These are phyloP conservation scores for Adelges cooleyi DNA, from an alignment of 1,140 invertebrate genomes.

Conservation along the genomic window DNA sequence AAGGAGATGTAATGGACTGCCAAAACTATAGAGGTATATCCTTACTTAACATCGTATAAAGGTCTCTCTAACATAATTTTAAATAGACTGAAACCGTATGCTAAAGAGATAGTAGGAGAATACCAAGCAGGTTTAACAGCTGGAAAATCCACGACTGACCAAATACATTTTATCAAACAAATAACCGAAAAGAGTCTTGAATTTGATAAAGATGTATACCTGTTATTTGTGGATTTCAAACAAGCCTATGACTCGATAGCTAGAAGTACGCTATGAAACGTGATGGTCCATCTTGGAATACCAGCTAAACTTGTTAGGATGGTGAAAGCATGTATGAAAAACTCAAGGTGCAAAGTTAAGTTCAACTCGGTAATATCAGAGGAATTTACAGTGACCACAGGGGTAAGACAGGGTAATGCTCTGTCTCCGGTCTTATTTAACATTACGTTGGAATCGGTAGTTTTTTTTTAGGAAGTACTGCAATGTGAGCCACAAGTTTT, in stretches of 20 bases:
- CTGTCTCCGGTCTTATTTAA: background rate
- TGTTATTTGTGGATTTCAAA: background rate
- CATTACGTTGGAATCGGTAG: background rate
- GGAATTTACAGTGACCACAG: background rate
- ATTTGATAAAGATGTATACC: background rate
- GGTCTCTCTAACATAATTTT: background rate
- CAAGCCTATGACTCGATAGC: background rate
- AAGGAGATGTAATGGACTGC: too few relatives aligned
- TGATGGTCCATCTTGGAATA: too few relatives aligned
- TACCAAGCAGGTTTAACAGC: background rate
- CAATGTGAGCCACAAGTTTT: background rate
- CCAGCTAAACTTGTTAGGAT: too few relatives aligned
- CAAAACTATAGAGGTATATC: background rate
- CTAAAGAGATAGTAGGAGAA: background rate
- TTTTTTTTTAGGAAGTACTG: background rate
- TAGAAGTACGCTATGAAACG: too few relatives aligned
- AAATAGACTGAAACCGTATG: background rate
- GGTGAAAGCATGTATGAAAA: too few relatives aligned
- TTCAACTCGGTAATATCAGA: background rate
- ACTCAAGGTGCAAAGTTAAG: background rate
- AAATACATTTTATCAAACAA: background rate
- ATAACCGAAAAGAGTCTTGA: background rate
- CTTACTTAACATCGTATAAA: background rate
- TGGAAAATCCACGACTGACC: background rate
- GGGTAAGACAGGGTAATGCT: background rate